A percentile compares a stretch with the other conserved stretches of the same genome.
Evolutionary conservation across 2,888 invertebrate species (phyloP).

Genomic region (Agrotis segetum): DNA sequence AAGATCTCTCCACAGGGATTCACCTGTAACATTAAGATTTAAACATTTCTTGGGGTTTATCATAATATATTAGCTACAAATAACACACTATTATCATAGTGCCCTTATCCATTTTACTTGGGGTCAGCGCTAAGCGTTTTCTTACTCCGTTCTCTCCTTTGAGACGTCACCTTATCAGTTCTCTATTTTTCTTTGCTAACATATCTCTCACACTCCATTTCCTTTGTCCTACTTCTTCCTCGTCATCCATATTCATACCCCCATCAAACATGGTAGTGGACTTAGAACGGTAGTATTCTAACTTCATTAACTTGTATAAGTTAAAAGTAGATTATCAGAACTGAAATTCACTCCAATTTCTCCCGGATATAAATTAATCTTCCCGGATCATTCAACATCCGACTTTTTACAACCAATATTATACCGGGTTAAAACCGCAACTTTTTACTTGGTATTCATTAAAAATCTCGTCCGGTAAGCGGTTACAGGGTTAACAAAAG

Average conservation of each 20-base stretch:
- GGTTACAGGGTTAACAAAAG: constrained; percentile 58
- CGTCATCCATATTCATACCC: no score
- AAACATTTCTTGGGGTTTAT: constrained; percentile 7
- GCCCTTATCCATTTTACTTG: no score
- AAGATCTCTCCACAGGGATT: background rate
- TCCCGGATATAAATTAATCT: background rate
- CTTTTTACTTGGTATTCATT: constrained; percentile 46
- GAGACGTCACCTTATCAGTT: no score
- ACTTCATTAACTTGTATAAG: no score
- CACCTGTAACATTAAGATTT: background rate
- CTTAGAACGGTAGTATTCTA: no score
- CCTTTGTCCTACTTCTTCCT: no score
- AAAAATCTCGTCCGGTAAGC: constrained; percentile 56
- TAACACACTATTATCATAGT: no score
- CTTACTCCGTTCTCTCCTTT: no score
- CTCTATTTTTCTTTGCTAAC: no score
- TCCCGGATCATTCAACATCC: background rate
- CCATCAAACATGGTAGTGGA: no score
- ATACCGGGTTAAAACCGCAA: constrained; percentile 9
- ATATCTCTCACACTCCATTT: no score
- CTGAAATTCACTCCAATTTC: background rate
- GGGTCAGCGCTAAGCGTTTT: no score
- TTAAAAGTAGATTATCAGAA: background rate
- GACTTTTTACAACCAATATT: constrained; percentile 11
- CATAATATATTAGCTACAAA: background rate